These are phyloP conservation scores for Burhinus oedicnemus DNA, from an alignment of 2,113 vertebrate species.

Conservation along the genomic window DNA sequence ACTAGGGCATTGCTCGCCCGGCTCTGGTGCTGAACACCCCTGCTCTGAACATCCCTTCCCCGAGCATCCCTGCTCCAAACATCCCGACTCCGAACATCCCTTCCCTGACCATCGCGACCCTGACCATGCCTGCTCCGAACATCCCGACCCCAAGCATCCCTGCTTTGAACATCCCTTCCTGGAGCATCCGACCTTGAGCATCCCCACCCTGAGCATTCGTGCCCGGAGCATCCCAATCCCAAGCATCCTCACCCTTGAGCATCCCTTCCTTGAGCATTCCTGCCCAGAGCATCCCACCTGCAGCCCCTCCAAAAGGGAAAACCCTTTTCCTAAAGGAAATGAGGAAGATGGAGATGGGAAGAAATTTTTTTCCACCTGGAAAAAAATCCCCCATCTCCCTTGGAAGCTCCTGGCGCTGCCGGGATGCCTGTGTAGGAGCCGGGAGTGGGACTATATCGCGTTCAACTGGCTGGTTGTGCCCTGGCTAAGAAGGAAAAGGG, in stretches of 20 bases:
- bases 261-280: background rate
- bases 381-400: background rate
- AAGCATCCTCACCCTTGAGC: background rate
- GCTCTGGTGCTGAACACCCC: background rate
- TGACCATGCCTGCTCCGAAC: background rate
- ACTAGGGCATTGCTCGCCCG: rapidly evolving
- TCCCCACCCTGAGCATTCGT: background rate
- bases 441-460: rapidly evolving
- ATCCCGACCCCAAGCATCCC: background rate
- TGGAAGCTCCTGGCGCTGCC: rapidly evolving
- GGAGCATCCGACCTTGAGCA: background rate
- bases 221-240: background rate
- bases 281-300: background rate
- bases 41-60: background rate
- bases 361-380: background rate
- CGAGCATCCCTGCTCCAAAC: background rate
- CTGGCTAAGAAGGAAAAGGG: background rate
- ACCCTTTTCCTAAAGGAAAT: background rate
- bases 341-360: background rate
- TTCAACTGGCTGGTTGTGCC: rapidly evolving
- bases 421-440: rapidly evolving
- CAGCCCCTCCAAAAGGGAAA: background rate
- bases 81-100: background rate
- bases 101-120: background rate
- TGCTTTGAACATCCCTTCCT: background rate